Evolutionary conservation across 2,888 invertebrate genomes (phyloP).

Genomic region (Eugnorisma glareosa): DNA sequence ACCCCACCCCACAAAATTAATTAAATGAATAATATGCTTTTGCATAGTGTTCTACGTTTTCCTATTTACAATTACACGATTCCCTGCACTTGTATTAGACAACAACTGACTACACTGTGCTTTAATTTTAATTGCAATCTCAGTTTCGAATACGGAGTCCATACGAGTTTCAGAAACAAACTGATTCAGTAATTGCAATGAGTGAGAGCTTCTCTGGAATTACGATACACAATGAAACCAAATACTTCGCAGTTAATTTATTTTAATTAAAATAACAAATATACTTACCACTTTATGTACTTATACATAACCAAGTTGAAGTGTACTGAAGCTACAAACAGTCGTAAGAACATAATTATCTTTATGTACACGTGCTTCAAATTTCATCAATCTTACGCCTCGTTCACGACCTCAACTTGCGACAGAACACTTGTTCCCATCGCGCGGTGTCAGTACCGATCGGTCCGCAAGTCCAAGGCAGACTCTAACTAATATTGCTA

Average conservation of each 20-base stretch:
- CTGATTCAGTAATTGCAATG: background rate
- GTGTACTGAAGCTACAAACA: background rate
- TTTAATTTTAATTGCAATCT: conserved; percentile 4
- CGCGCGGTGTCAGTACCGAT: background rate
- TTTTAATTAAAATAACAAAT: conserved; percentile 1
- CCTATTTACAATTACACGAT: background rate
- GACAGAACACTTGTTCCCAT: background rate
- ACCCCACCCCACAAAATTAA: too few relatives aligned
- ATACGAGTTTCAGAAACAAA: background rate
- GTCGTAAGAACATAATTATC: background rate
- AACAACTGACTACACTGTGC: background rate
- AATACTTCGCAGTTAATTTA: background rate
- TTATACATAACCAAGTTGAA: background rate
- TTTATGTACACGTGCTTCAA: background rate
- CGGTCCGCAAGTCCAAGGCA: background rate
- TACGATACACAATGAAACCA: background rate
- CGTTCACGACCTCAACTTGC: background rate
- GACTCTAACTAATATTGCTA: background rate
- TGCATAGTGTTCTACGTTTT: background rate
- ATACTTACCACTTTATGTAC: too few relatives aligned
- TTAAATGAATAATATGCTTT: background rate
- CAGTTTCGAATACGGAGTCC: background rate
- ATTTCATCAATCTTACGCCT: background rate
- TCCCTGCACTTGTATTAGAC: background rate
- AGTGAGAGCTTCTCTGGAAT: background rate